Base-by-base conservation (phyloP, 1,140 invertebrate species). In the Pinna nobilis region DNA sequence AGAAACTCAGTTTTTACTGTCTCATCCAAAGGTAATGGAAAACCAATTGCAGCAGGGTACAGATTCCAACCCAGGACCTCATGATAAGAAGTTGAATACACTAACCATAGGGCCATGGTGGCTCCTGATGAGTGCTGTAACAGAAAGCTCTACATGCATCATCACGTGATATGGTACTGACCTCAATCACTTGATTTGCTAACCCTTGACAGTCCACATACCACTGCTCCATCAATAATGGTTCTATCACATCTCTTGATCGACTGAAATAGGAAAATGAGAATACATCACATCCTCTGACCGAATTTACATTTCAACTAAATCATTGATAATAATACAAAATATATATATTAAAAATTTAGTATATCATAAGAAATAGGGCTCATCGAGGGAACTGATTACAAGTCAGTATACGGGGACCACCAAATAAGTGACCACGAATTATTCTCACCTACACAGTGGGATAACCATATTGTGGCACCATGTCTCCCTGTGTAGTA, bases 211-310 rank as follows among this genome's bases (percentile, higher is more conserved):
- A 91, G 60, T 89, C 85, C 89, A 93, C 82, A 85, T 91, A 99
- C 98, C 98, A 99, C 89, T 99, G 98, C 0, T 97, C 95, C 89
- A 98, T 99, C 0, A 99, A 92, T 76, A 98, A 91, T 0, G 97
- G 97, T 87, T 99, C 98, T 28, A 99, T 95, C 5, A 99, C 93
- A 90, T 99, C 98, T 87, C 98, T 98, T 13, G 96, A 98, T 63
- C 98, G 92, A 89, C 96, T 91, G 75, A 57, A 84, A 69, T 15
- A 65, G 65, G 41, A 68, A 51, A 25, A 35, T 35, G 9, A 20
- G 37, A 18, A 33, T n/a, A 59, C 15, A 11, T 35, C 50, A 53
- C 9, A 53, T 25, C 13, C 23, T 2, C 6, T 53, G 20, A 7
- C 25, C 9, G 32, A 7, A 7, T 53, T 25, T 53, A 6, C 18